Percentiles rank a stretch among this genome's conserved stretches.
phyloP scores from a whole-genome alignment of 2,113 vertebrate genomes.

The Eudyptes chrysolophus region DNA sequence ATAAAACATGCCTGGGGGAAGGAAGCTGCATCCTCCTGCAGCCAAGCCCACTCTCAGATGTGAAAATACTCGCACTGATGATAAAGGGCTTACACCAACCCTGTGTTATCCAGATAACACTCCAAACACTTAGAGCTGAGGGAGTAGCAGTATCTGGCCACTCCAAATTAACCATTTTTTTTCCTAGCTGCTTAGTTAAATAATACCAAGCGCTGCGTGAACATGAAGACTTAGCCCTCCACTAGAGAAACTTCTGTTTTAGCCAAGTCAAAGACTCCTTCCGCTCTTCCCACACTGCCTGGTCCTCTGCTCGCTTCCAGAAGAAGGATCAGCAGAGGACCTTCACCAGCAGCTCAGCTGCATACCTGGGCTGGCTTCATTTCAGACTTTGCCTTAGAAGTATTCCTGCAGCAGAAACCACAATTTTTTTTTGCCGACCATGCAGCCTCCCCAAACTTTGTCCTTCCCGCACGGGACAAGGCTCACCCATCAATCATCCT shows the following conservation, averaged over 20 bases:
- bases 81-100: background rate
- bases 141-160: background rate
- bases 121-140: background rate
- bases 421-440: background rate
- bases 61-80: background rate
- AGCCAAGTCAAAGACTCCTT: background rate
- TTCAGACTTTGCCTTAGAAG: background rate
- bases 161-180: background rate
- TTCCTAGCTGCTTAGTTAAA: background rate
- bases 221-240: background rate
- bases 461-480: fast-evolving
- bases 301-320: background rate
- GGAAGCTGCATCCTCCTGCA: slow-evolving; percentile 27
- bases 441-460: background rate
- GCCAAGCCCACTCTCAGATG: slow-evolving; percentile 3
- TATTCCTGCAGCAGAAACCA: background rate
- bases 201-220: background rate
- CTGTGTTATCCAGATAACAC: background rate
- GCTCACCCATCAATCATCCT: background rate
- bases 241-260: background rate
- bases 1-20: slow-evolving; percentile 50
- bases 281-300: background rate
- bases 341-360: background rate
- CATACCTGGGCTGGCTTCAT: background rate
- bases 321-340: background rate